Evolutionary conservation across 1,140 invertebrate genomes (phyloP), one percentile per base, ranked within the genome.

Genomic region (Leptinotarsa undecemlineata): DNA sequence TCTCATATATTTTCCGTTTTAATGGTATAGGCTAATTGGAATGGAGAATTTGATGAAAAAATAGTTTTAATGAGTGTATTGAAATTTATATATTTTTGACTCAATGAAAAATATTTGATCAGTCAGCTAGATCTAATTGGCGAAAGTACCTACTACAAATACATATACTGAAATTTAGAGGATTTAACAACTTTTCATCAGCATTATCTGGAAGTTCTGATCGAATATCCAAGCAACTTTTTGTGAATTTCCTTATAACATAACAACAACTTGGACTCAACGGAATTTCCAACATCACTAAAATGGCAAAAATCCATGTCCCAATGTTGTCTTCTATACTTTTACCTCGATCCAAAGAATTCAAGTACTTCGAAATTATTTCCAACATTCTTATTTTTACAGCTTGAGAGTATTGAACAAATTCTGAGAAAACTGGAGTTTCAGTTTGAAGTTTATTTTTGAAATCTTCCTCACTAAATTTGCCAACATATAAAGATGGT

Each of bases 81-180:
- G 3, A 33, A 42, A 42, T 42, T 42, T 11, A 42, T 42, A 11
- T 42, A 42, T 42, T 42, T 42, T 42, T 42, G 33, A 42, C 33
- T 42, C 8, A 57, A 57, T 6, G 0, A 57, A 19, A 14, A 71
- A 71, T 71, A 8, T 19, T 66, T 0, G 13, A 26, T 57, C 61
- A 74, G 62, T 85, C 83, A 23, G 81, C 76, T 73, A 86, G 80
- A 81, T 86, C 85, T 51, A 80, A 71, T 77, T 86, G 85, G 60
- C 80, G 78, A 78, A 82, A 86, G 80, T 81, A 84, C 73, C 79
- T 83, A 5, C 82, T 79, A 61, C 85, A 77, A 60, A 86, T 76
- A 71, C 84, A 85, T 76, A 86, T 85, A 76, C 79, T 84, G 8
- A 85, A 76, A 80, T 86, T 86, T 26, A 86, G 76, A 48, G 84